A percentile compares a stretch with the other conserved stretches of the same genome.
These are phyloP conservation scores for Anoura caudifer DNA, from an alignment of 2,113 vertebrate genomes.

Conservation along the genomic window DNA sequence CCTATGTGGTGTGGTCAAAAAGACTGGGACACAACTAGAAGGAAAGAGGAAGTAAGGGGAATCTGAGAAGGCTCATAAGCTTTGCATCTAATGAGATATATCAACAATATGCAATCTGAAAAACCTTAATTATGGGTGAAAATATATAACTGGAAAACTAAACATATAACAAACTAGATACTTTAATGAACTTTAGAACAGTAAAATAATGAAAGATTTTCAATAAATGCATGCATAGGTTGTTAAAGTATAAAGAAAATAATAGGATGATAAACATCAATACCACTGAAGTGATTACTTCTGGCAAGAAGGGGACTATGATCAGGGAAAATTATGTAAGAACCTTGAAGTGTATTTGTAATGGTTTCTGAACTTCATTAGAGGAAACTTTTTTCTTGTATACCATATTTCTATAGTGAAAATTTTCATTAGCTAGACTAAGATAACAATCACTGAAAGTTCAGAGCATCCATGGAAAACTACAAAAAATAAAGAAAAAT, in stretches of 20 bases:
- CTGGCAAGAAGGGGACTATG: background rate
- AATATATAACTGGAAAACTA: background rate
- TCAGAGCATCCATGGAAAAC: background rate
- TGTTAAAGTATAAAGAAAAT: conserved; percentile 29
- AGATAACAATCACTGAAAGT: background rate
- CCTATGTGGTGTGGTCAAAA: background rate
- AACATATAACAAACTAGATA: background rate
- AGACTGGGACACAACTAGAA: background rate
- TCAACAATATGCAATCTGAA: background rate
- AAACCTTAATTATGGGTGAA: background rate
- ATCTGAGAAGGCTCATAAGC: background rate
- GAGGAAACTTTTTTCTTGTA: background rate
- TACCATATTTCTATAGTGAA: conserved; percentile 14
- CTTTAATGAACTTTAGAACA: background rate
- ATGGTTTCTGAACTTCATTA: background rate
- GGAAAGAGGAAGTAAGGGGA: background rate
- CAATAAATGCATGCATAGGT: background rate
- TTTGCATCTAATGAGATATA: background rate
- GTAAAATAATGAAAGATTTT: background rate
- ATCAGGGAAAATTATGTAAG: background rate
- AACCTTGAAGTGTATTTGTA: background rate
- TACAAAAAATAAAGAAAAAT: background rate
- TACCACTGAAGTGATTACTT: background rate
- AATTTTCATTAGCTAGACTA: conserved; percentile 15
- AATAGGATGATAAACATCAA: background rate